Percentiles rank a stretch among this genome's conserved stretches.
These are phyloP conservation scores for Ailuropoda melanoleuca DNA, from an alignment of 2,113 vertebrate genomes.

Conservation along the genomic window DNA sequence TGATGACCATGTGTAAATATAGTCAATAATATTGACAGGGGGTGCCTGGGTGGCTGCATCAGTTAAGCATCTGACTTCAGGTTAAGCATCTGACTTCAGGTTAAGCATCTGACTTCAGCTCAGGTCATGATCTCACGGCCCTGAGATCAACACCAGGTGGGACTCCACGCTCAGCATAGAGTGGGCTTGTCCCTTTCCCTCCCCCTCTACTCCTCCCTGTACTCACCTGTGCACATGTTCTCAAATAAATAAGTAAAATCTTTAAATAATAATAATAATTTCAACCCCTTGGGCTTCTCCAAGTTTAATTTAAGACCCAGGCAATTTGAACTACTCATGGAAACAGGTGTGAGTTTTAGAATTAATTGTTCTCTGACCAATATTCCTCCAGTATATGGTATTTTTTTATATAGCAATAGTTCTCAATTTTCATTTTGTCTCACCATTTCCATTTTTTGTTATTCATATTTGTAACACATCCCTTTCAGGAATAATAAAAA, in stretches of 20 bases:
- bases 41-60: no score
- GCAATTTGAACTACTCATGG: neutral
- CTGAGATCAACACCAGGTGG: no score
- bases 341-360: neutral
- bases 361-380: neutral
- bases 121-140: no score
- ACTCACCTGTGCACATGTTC: no score
- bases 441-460: neutral
- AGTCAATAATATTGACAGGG: neutral
- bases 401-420: neutral
- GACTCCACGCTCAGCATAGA: no score
- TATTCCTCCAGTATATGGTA: neutral
- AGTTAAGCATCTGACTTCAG: no score
- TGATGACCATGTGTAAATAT: neutral
- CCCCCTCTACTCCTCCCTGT: no score
- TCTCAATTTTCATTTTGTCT: neutral
- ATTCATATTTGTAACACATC: neutral
- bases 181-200: no score
- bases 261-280: no score
- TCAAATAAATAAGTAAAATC: no score
- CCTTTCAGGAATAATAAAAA: neutral
- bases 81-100: no score
- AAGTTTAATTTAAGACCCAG: neutral
- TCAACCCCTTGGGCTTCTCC: neutral
- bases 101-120: no score